Evolutionary conservation across 2,888 invertebrate genomes (phyloP), one percentile per base, ranked within the genome.

Genomic region (Stenichneumon culpator): DNA sequence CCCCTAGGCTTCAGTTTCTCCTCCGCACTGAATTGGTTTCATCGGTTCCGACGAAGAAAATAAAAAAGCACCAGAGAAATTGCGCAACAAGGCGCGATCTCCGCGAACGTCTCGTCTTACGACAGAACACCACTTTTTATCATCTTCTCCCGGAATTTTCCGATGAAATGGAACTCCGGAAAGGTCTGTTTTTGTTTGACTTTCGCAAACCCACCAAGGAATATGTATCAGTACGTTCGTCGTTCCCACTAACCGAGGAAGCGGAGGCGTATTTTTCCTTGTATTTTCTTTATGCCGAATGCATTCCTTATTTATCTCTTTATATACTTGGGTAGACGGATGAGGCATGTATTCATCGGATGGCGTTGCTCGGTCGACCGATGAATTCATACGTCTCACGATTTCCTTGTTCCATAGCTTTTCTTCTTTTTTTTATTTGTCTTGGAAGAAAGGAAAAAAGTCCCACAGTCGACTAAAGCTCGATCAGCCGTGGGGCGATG

Each of bases 51-150:
- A n/a, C 47, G 14, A 7, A 36, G 28, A 16, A 22, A 73, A 32
- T 32, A 39, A 39, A 19, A 57, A 52, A 52, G 52, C n/a, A 19
- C 52, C n/a, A 68, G 54, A 63, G 68, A 14, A 28, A 63, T 22
- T 57, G 50, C 22, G 52, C 22, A 52, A 63, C 63, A 32, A 7
- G 39, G 44, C 63, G 75, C 65, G 54, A 80, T 50, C 84, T 57
- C 57, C 52, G 52, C 68, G 39, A 7, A 19, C 72, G 72, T 77
- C 77, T 80, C 32, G 65, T 69, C 44, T 80, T 80, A 80, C 77
- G 83, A 80, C 80, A 57, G 39, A 73, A 68, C 32, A 32, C 32
- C 32, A 84, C n/a, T 77, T 80, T 84, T 84, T 80, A 77, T 60
- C 77, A 77, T 73, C 25, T 72, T 74, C 32, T 57, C 19, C 39